phyloP scores from a whole-genome alignment of 2,113 vertebrate species.

The Macroglossus sobrinus region DNA sequence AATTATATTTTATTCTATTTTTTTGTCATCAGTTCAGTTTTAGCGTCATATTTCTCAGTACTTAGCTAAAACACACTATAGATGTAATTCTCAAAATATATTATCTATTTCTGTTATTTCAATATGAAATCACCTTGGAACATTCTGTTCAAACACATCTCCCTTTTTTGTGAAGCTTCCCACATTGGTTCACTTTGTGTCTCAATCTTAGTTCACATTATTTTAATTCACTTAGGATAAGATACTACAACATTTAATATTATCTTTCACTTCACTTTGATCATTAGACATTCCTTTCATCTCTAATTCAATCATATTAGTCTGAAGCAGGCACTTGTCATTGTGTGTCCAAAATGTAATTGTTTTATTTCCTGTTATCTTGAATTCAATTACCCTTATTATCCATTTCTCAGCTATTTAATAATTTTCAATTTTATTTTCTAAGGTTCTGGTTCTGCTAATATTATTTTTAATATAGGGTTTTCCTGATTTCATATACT shows the following conservation, averaged over 20 bases:
- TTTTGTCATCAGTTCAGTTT: background rate
- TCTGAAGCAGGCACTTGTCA: background rate
- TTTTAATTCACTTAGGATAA: constrained; percentile 28
- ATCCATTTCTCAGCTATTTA: constrained; percentile 13
- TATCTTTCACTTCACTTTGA: constrained; percentile 46
- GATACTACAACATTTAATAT: background rate
- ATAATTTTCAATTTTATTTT: constrained; percentile 53
- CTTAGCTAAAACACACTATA: background rate
- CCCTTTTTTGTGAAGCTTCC: background rate
- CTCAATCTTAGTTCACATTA: background rate
- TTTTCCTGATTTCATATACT: background rate
- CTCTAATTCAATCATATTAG: background rate
- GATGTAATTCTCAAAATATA: background rate
- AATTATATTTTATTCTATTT: background rate
- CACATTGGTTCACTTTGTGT: background rate
- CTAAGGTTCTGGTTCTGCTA: constrained; percentile 25
- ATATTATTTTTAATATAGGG: constrained; percentile 2
- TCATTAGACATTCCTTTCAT: constrained; percentile 41
- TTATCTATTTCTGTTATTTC: background rate
- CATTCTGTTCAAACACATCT: background rate
- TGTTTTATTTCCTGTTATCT: constrained; percentile 54
- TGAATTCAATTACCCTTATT: constrained; percentile 48
- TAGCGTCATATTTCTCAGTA: background rate
- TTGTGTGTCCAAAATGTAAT: constrained; percentile 7
- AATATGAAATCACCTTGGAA: fast-evolving